These are phyloP conservation scores for Zapus hudsonius DNA, from an alignment of 2,113 vertebrate species.

Conservation along the genomic window DNA sequence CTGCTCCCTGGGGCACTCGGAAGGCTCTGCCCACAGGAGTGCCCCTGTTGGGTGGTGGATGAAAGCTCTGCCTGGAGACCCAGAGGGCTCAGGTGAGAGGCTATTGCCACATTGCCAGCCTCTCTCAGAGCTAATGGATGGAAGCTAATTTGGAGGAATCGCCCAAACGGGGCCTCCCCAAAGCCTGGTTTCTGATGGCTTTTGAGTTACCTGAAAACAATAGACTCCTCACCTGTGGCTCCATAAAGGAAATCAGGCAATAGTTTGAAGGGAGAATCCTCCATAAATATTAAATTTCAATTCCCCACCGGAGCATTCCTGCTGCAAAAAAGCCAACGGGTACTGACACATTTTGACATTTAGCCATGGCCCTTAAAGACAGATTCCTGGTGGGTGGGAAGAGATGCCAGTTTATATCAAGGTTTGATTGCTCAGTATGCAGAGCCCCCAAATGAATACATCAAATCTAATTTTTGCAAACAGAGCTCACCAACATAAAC, in stretches of 20 bases:
- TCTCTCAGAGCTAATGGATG: not conserved
- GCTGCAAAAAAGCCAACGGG: not conserved
- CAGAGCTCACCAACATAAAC: not conserved
- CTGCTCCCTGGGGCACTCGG: not conserved
- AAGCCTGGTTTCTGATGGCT: not conserved
- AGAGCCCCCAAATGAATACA: not conserved
- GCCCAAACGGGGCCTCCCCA: accelerated
- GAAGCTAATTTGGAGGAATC: not conserved
- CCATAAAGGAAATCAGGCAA: not conserved
- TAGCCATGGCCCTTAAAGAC: not conserved
- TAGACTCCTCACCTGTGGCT: not conserved
- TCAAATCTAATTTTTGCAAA: constrained; percentile 24
- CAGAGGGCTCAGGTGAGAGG: not conserved
- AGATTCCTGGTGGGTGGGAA: not conserved
- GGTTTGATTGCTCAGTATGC: not conserved
- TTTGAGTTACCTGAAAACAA: not conserved
- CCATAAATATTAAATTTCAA: not conserved
- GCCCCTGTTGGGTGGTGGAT: not conserved
- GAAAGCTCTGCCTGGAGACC: not conserved
- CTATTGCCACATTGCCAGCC: too few species aligned
- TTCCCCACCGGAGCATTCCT: too few species aligned
- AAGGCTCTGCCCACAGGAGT: not conserved
- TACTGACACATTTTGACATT: accelerated
- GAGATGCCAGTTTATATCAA: not conserved
- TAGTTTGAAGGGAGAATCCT: not conserved